Evolutionary conservation across 1,140 invertebrate species (phyloP), one percentile per base, ranked within the genome.

Genomic region (Sycobia sp.): DNA sequence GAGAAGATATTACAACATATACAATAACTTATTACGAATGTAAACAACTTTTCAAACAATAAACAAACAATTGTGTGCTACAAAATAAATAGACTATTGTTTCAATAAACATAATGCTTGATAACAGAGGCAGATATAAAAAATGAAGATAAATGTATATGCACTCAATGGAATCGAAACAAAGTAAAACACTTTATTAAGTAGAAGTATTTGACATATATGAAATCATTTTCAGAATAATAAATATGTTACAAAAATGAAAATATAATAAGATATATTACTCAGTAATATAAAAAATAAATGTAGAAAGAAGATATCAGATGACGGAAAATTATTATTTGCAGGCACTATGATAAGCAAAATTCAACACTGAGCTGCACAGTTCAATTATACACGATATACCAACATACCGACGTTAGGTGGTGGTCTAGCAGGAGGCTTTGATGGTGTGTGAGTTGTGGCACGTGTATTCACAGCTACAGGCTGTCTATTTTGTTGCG

Each of bases 361-460:
- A n/a, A 61, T 22, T 44, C n/a, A 2, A 32, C 47, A 32, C 34
- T 25, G 14, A 53, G 10, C 11, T 62, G 60, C n/a, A 62, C 51
- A 55, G 34, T 44, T n/a, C n/a, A 9, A 53, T 51, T 50, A 34
- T 34, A 53, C 18, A 46, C 39, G 46, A 32, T 50, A 38, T 2
- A 38, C 49, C 60, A 69, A 82, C 80, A 72, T 82, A 82, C 80
- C 80, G 69, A 80, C 76, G 57, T 73, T 77, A 73, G 74, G 75
- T 73, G 79, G 80, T 78, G 80, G 80, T 75, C 80, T 75, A 75
- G 76, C 79, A 65, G 78, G 78, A 78, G 79, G 78, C 74, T 81
- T 82, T 73, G 79, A 76, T 66, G 76, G 63, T 73, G 69, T 79
- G 68, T 79, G 74, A 75, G 69, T 74, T 66, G 74, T 75, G 57